A percentile compares a stretch with the other conserved stretches of the same genome.
phyloP scores from a whole-genome alignment of 2,888 invertebrate genomes.

The Ormia ochracea region DNA sequence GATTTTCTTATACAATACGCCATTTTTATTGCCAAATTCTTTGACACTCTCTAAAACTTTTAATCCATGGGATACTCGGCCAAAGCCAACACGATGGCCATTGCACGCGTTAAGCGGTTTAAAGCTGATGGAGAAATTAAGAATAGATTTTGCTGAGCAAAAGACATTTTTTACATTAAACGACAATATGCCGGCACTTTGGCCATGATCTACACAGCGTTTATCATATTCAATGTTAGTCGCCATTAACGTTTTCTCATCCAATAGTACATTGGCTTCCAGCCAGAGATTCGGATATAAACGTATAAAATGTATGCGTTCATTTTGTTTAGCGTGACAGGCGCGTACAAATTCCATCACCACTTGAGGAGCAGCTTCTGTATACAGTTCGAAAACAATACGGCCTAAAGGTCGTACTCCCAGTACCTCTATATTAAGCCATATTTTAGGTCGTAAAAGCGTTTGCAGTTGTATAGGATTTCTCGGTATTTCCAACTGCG shows the following conservation, averaged over 20 bases:
- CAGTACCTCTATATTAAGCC: constrained; percentile 66
- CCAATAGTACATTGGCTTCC: constrained; percentile 64
- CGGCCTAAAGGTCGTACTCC: constrained; percentile 65
- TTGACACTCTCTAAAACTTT: constrained; percentile 66
- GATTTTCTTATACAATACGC: constrained; percentile 67
- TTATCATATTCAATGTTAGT: constrained; percentile 65
- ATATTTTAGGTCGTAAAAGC: constrained; percentile 67
- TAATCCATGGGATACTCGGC: constrained; percentile 67
- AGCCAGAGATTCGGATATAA: constrained; percentile 68
- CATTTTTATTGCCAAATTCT: constrained; percentile 69
- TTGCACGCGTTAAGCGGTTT: constrained; percentile 67
- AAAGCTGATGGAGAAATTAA: constrained; percentile 69
- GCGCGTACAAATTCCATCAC: constrained; percentile 67
- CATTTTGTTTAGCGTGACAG: constrained; percentile 46
- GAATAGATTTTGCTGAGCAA: constrained; percentile 46
- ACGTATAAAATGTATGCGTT: constrained; percentile 63
- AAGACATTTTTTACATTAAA: constrained; percentile 56
- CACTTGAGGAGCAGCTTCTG: constrained; percentile 69
- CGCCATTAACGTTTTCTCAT: not conserved
- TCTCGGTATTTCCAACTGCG: constrained; percentile 47
- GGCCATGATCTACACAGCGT: constrained; percentile 63
- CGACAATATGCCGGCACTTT: constrained; percentile 59
- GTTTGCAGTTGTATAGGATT: constrained; percentile 11
- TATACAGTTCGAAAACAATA: constrained; percentile 67
- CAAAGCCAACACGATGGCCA: constrained; percentile 70